Base-by-base conservation (phyloP, 92 coral and sea anemone genomes). In the Pocillopora grandis region DNA sequence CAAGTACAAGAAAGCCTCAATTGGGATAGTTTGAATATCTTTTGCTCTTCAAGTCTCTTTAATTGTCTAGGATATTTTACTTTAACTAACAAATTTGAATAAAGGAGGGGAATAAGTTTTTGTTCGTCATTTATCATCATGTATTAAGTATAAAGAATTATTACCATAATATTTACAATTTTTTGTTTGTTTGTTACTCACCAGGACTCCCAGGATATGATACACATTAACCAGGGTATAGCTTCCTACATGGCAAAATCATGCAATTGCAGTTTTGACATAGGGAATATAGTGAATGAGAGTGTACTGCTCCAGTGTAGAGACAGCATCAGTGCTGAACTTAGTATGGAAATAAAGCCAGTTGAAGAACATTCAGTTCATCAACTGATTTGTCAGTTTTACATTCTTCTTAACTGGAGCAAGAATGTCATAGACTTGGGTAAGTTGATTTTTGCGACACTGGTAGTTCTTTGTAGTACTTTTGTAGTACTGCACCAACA, bases 381-480 rank as follows among this genome's bases (percentile, higher is more conserved):
- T 20, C 72, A 89, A 58, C 87, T 96, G 52, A 90, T 87, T 49
- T 96, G 98, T 62, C 83, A 86, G 61, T 80, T 89, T 75, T 82
- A 91, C 49, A 86, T 74, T 19, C 81, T 90, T 64, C 81, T 94
- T 66, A 89, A 56, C 68, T 80, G 84, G 49, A 93, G 84, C 80
- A 87, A 89, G 79, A 94, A 91, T 83, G 92, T 94, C 35, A 86
- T 93, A 36, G 90, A 87, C 33, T 85, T 96, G 79, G 99, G 99
- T 96, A 74, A 49, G 93, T 72, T 60, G 12, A 18, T 7, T 23
- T 9, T 11, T 9, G 72, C 27, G 72, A 21, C 13, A 12, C 15
- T 31, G 18, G 52, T 42, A 42, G 52, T 42, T 42, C 52, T 42
- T 42, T 3, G 52, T 42, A 7, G 52, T 42, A 42, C 52, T 27